Evolutionary conservation across 2,888 invertebrate species (phyloP), one percentile per base, ranked within the genome.

Genomic region (Orthosia incerta): DNA sequence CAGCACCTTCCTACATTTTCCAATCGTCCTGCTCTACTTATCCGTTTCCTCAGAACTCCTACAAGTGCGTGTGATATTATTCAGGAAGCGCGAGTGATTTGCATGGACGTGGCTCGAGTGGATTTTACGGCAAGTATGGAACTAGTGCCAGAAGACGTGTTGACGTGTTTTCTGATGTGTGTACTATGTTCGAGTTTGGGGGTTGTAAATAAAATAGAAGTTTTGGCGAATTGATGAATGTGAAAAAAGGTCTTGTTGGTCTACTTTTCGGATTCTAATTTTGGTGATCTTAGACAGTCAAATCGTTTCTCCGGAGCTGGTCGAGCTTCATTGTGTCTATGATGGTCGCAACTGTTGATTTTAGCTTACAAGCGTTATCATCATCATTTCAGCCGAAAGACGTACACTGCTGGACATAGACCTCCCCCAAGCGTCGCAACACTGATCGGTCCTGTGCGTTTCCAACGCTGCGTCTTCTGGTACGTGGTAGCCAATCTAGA

Each of bases 41-140:
- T 59, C 18, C 55, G 18, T 55, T 77, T 62, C 48, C 53, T 39
- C 57, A 26, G 67, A 66, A 66, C 45, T 46, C 61, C 31, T 62
- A 66, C 23, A 69, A 76, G 64, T 76, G 72, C 60, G 80, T 68
- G 68, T 68, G 67, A 76, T 80, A 76, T 79, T 80, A 80, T 80
- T 80, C 79, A 65, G 62, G 48, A 59, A 65, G 57, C 46, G 48
- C 61, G 20, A 71, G 50, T 80, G 68, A 80, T 80, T 72, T 80
- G 67, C 76, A 80, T 79, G 51, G 66, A 82, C 79, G 68, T 76
- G 76, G 39, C 65, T 65, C 72, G 73, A 77, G 66, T 69, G 60
- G 77, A 60, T 80, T 65, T 66, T 26, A 50, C 46, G 53, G 59
- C 31, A 70, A 48, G 69, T 68, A 20, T 56, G n/a, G 23, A 68